Base-by-base conservation (phyloP, 1,140 invertebrate genomes). In the Maconellicoccus hirsutus region DNA sequence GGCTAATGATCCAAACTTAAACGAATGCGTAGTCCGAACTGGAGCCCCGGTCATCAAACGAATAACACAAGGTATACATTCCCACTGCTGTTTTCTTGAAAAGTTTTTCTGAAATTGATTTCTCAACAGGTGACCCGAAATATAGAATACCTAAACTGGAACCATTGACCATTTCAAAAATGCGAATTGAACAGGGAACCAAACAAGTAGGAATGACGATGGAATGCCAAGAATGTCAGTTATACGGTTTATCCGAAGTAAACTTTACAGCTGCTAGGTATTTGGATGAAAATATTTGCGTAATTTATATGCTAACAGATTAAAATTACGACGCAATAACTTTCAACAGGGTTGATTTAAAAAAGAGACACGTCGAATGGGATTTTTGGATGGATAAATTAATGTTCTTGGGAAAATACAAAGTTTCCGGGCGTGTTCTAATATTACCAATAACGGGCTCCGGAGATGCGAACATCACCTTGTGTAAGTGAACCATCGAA, bases 361-460 rank as follows among this genome's bases (percentile, higher is more conserved):
- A 75, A 25, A 75, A 75, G 7, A 70, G 69, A 10, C 73, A 73
- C 25, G 74, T 74, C 26, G 72, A 74, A 61, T 77, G 76, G 76
- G 66, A 74, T 52, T 75, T 77, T 39, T 59, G 59, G 22, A 63
- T 83, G 3, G 81, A 83, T 75, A 80, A 79, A 75, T 78, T 79
- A 0, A 77, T 77, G 10, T 82, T 83, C 70, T 77, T 80, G 72
- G 83, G 81, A 3, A 77, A 89, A 75, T 90, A 90, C 73, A 83
- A 85, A 63, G 81, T 89, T 76, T 82, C 83, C 22, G 89, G 89
- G 26, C 83, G 84, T 69, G 84, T 91, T 69, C 76, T 90, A 2
- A 75, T 91, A 16, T 75, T 91, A 27, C 87, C 87, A 0, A 85
- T 91, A 22, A 83, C 80, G n/a, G 88, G 89, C 38, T 81, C 83